These are phyloP conservation scores for Junonia oenone DNA, from an alignment of 2,888 invertebrate genomes.

Conservation along the genomic window DNA sequence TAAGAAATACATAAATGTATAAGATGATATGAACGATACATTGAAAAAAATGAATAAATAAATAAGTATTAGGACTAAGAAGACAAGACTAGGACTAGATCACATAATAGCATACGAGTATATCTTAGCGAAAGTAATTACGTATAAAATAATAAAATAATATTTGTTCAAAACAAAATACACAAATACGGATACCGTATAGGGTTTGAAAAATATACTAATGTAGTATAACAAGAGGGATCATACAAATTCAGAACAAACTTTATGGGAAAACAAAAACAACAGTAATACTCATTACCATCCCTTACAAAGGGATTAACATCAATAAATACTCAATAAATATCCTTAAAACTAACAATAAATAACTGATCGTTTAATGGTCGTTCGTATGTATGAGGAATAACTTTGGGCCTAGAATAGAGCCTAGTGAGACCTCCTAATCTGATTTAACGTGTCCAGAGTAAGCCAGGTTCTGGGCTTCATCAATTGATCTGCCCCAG, in stretches of 20 bases:
- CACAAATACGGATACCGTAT: slow-evolving; percentile 77
- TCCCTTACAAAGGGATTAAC: slow-evolving; percentile 60
- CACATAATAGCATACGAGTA: slow-evolving; percentile 38
- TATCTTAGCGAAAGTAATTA: slow-evolving; percentile 33
- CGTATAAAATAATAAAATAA: slow-evolving; percentile 31
- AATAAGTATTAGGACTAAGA: slow-evolving; percentile 42
- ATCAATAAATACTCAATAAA: slow-evolving; percentile 65
- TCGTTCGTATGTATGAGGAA: slow-evolving; percentile 38
- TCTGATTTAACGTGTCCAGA: slow-evolving; percentile 74
- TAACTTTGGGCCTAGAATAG: slow-evolving; percentile 38
- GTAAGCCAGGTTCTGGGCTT: slow-evolving; percentile 81
- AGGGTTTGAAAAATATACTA: slow-evolving; percentile 60
- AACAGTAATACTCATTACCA: slow-evolving; percentile 41
- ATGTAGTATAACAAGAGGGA: slow-evolving; percentile 61
- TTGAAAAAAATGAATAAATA: slow-evolving; percentile 22
- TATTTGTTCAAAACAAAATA: slow-evolving; percentile 57
- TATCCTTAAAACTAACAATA: slow-evolving; percentile 57
- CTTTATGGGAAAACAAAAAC: slow-evolving; percentile 65
- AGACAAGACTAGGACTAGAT: slow-evolving; percentile 55
- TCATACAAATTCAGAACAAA: slow-evolving; percentile 70
- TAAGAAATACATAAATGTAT: slow-evolving; percentile 19
- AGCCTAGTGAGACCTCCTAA: slow-evolving; percentile 41
- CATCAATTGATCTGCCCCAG: slow-evolving; percentile 82
- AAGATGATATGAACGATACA: slow-evolving; percentile 17
- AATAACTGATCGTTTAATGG: slow-evolving; percentile 48